Evolutionary conservation across 2,797 vertebrate genomes (phyloP).

Genomic region (Pipistrellus pygmaeus): DNA sequence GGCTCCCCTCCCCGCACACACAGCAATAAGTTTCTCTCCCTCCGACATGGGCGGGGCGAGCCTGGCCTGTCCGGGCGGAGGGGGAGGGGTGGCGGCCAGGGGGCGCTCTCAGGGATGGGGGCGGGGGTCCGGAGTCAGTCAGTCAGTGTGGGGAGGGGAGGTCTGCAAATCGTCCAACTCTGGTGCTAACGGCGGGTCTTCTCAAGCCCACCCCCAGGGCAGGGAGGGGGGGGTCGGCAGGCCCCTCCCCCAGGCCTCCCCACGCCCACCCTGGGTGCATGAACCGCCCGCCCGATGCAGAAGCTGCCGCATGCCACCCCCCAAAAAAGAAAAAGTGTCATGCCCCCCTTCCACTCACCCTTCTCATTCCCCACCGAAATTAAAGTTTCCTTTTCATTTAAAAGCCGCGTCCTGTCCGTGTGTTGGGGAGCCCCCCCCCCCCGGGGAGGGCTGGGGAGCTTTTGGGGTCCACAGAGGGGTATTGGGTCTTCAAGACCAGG

Average conservation of each 20-base stretch:
- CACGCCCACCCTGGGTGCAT: constrained; percentile 83
- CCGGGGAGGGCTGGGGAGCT: no score
- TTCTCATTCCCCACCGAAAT: constrained; percentile 67
- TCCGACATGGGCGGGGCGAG: constrained; percentile 71
- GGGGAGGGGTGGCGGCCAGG: constrained; percentile 47
- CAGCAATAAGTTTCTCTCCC: constrained; percentile 80
- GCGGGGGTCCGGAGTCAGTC: constrained; percentile 67
- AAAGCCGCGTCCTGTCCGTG: not conserved
- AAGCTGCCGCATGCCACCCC: constrained; percentile 83
- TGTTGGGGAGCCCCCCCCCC: not conserved
- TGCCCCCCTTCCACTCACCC: constrained; percentile 60
- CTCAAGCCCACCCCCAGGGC: constrained; percentile 77
- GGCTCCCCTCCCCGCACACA: constrained; percentile 72
- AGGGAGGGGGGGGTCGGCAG: constrained; percentile 70
- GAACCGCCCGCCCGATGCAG: constrained; percentile 80
- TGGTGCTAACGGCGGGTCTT: constrained; percentile 84
- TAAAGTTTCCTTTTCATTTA: constrained; percentile 84
- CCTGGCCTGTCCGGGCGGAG: constrained; percentile 54
- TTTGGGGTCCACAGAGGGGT: not conserved
- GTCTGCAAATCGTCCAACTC: constrained; percentile 82
- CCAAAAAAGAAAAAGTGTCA: constrained; percentile 76
- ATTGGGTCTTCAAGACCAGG: not conserved
- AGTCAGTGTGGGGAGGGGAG: constrained; percentile 75
- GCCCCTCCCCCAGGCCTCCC: constrained; percentile 76
- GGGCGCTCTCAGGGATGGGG: constrained; percentile 81